Percentiles rank a stretch among this genome's conserved stretches.
phyloP scores from a whole-genome alignment of 2,797 vertebrate species.

The Esox masquinongy region DNA sequence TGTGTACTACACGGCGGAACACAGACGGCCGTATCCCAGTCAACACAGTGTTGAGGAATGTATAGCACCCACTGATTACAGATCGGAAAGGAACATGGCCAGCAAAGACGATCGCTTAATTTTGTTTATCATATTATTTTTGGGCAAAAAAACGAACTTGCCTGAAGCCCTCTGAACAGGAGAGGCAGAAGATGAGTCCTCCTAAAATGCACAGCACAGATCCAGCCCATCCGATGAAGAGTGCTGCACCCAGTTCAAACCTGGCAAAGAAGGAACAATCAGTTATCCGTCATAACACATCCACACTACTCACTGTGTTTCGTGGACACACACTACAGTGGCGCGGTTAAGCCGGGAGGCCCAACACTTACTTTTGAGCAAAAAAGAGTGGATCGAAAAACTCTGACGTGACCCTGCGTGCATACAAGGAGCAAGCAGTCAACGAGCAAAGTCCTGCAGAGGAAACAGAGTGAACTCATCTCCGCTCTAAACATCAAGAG shows the following conservation, averaged over 20 bases:
- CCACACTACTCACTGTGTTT: neutral
- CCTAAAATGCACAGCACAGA: conserved; percentile 78
- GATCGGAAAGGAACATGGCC: conserved; percentile 4
- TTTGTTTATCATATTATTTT: neutral
- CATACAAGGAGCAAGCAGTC: conserved; percentile 93
- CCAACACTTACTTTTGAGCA: conserved; percentile 90
- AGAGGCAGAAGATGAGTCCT: conserved; percentile 75
- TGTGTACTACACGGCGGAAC: neutral
- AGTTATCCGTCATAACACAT: neutral
- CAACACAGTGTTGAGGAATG: conserved; percentile 19
- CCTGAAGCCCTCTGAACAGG: conserved; percentile 70
- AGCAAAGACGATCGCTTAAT: neutral
- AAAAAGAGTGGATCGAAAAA: conserved; percentile 94
- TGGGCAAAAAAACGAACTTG: conserved; percentile 31
- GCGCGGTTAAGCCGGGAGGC: neutral
- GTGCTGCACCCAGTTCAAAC: conserved; percentile 80
- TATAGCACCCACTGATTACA: neutral
- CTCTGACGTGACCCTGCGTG: conserved; percentile 93
- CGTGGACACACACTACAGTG: neutral
- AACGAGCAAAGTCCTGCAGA: conserved; percentile 87
- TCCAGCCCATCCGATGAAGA: conserved; percentile 83
- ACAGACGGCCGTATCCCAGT: neutral
- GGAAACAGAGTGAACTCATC: neutral
- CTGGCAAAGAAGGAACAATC: conserved; percentile 44
- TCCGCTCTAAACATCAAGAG: neutral